phyloP scores from a whole-genome alignment of 1,140 invertebrate species.

The Acyrthosiphon pisum region DNA sequence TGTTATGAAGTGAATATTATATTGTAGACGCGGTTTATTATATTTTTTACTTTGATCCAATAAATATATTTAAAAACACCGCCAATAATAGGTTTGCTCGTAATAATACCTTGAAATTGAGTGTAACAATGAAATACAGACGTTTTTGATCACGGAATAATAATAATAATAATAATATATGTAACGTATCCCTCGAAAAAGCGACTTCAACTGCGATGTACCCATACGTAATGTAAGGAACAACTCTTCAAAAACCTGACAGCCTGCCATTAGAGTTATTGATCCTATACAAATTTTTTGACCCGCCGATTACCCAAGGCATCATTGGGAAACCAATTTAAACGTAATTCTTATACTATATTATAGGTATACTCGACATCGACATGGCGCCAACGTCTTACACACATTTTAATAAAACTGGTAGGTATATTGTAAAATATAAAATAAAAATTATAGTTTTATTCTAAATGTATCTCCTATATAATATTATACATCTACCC shows the following conservation, averaged over 20 bases:
- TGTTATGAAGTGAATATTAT: neutral
- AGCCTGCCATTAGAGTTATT: conserved; percentile 51
- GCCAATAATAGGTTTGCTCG: conserved; percentile 43
- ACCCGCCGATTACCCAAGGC: conserved; percentile 52
- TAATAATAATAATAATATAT: conserved; percentile 46
- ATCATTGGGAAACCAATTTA: conserved; percentile 54
- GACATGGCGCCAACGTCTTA: conserved; percentile 28
- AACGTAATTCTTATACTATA: conserved; percentile 12
- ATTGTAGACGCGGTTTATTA: conserved; percentile 6
- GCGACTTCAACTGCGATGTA: neutral
- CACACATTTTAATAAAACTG: neutral
- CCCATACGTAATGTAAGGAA: conserved; percentile 25
- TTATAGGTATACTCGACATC: neutral
- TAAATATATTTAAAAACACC: conserved; percentile 46
- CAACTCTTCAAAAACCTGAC: conserved; percentile 56
- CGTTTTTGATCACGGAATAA: conserved; percentile 51
- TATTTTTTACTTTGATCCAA: conserved; percentile 54
- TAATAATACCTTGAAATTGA: conserved; percentile 51
- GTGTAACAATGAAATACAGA: conserved; percentile 48
- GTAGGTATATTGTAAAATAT: neutral
- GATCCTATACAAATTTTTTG: conserved; percentile 55
- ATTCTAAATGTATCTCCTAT: neutral
- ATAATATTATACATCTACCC: neutral
- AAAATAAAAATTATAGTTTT: conserved; percentile 13
- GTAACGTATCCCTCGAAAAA: conserved; percentile 41